Base-by-base conservation (phyloP, 2,113 vertebrate genomes). In the Etheostoma spectabile region DNA sequence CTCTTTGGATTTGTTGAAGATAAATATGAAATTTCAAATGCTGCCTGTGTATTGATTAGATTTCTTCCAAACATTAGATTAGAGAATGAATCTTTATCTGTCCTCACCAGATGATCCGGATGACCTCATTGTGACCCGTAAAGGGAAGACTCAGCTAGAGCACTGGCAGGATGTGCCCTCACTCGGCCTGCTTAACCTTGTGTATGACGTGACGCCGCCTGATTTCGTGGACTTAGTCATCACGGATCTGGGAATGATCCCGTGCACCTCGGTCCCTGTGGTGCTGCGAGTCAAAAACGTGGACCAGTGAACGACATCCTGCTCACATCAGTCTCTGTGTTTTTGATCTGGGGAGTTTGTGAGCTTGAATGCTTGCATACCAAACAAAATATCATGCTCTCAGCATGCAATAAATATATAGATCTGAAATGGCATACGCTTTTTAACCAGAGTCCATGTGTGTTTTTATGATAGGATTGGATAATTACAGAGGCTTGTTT, bases 221-320 rank as follows among this genome's bases (percentile, higher is more conserved):
- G 98, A 99, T 67, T 96, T 99, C 10, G 98, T 99, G 86, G 98
- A 99, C 61, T 93, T 99, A 80, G 98, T 99, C 88, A 99, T 99
- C 95, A 99, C 98, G 0, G 98, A 99, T 81, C 91, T 99, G 88
- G 98, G 98, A 60, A 99, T 99, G 98, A 99, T 99, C 84, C 98
- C 98, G 7, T 99, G 98, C 93, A 99, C 97, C 48, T 99, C 98
- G 0, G 98, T 99, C 51, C 98, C 98, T 2, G 98, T 99, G 4
- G 97, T 99, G 69, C 95, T 99, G 35, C 96, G 98, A 22, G 97
- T 99, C 67, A 99, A 99, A 94, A 99, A 95, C 0, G 96, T 97
- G 86, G 98, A 99, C 92, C 97, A 96, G 88, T 97, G 93, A 95
- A 3, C 12, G 0, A 16, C 53, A 52, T 35, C 6, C 64, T 5